These are phyloP conservation scores for Crypturellus undulatus DNA, from an alignment of 2,113 vertebrate genomes.

Conservation along the genomic window DNA sequence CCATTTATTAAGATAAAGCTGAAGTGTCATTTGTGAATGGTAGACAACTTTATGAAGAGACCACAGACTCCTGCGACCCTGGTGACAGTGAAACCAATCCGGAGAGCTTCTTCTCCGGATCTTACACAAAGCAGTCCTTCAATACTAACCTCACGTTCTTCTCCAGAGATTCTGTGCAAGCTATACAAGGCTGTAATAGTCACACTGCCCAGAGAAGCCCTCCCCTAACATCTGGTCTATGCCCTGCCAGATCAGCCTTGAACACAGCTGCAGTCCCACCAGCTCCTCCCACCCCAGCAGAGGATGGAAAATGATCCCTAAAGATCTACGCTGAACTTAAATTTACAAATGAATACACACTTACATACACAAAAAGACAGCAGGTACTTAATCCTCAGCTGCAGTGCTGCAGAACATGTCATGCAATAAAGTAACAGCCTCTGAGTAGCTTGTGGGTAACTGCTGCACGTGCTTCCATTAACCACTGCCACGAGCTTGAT, in stretches of 20 bases:
- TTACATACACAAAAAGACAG: not conserved
- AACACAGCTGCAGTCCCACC: slow-evolving; percentile 56
- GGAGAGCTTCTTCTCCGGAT: not conserved
- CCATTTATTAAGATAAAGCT: not conserved
- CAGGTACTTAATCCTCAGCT: not conserved
- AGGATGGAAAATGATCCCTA: slow-evolving; percentile 67
- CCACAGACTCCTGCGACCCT: not conserved
- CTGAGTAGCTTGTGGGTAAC: not conserved
- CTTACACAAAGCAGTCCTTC: not conserved
- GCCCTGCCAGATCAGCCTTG: slow-evolving; percentile 64
- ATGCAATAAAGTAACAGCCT: not conserved
- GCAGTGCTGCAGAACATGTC: not conserved
- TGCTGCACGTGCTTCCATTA: not conserved
- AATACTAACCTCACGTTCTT: slow-evolving; percentile 1
- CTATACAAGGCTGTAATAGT: not conserved
- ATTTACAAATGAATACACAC: not conserved
- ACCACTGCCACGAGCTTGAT: not conserved
- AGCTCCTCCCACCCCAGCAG: slow-evolving; percentile 71
- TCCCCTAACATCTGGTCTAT: slow-evolving; percentile 67
- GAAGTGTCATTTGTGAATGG: not conserved
- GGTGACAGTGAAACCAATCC: not conserved
- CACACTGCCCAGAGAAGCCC: not conserved
- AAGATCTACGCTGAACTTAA: slow-evolving; percentile 5
- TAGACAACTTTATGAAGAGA: not conserved
- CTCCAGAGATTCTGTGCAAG: slow-evolving; percentile 7